Evolutionary conservation across 2,888 invertebrate genomes (phyloP).

Genomic region (Entomobrya multifasciata): DNA sequence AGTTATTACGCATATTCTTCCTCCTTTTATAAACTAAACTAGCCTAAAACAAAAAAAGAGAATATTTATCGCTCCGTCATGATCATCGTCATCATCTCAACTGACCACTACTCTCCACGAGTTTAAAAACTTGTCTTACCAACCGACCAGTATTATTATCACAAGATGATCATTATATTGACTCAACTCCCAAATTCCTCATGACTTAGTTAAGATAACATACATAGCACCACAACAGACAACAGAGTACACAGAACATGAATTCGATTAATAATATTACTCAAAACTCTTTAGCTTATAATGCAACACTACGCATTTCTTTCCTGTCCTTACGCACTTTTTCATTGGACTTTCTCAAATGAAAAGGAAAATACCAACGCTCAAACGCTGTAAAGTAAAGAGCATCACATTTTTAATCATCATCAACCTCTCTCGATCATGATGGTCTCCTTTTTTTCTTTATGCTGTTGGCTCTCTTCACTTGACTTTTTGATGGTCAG

Average conservation of each 20-base stretch:
- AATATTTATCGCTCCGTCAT: slow-evolving; percentile 51
- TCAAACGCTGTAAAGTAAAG: background rate
- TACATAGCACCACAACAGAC: background rate
- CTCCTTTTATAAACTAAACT: background rate
- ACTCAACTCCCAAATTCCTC: slow-evolving; percentile 65
- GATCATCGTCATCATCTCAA: slow-evolving; percentile 35
- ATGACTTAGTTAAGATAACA: slow-evolving; percentile 67
- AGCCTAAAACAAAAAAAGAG: slow-evolving; percentile 23
- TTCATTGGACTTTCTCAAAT: slow-evolving; percentile 70
- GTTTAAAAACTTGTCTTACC: slow-evolving; percentile 29
- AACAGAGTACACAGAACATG: background rate
- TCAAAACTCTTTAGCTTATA: background rate
- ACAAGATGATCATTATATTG: slow-evolving; percentile 25
- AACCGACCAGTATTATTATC: slow-evolving; percentile 1
- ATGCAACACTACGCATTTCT: slow-evolving; percentile 46
- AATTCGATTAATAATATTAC: background rate
- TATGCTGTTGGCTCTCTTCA: too few relatives aligned
- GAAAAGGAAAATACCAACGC: slow-evolving; percentile 68
- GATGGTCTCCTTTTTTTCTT: too few relatives aligned
- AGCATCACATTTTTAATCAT: slow-evolving; percentile 33
- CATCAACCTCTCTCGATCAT: background rate
- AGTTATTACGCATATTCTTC: background rate
- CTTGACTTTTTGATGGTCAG: slow-evolving; percentile 12
- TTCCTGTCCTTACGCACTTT: slow-evolving; percentile 73
- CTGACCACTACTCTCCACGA: slow-evolving; percentile 55